Conservation (phyloP, 2,113 vertebrate genomes). For the Rhinolophus sinicus region DNA sequence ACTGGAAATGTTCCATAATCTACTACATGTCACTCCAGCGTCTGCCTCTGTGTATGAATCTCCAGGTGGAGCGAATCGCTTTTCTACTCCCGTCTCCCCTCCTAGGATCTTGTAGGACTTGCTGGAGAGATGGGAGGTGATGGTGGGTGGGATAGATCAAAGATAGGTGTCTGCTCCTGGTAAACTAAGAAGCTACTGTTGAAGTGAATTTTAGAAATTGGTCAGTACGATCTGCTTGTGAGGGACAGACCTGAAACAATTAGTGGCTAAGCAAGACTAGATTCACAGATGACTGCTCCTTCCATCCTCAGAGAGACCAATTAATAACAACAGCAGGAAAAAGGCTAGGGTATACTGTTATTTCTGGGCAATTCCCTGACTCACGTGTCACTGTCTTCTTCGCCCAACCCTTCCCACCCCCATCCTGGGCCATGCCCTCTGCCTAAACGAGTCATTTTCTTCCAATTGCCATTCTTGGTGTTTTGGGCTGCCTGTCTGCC, state of each 20-base stretch:
- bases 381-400: not conserved
- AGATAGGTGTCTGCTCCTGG: not conserved
- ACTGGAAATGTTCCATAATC: not conserved
- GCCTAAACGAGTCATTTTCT: not conserved
- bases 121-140: not conserved
- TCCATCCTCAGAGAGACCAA: not conserved
- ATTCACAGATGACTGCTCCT: not conserved
- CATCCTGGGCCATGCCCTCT: not conserved
- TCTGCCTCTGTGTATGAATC: not conserved
- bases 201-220: conserved; percentile 6
- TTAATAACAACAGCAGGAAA: not conserved
- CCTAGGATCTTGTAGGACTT: not conserved
- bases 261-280: not conserved
- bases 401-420: not conserved
- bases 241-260: not conserved
- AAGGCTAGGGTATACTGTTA: not conserved
- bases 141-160: not conserved
- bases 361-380: not conserved
- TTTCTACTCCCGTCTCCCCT: not conserved
- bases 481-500: not conserved
- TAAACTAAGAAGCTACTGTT: not conserved
- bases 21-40: not conserved
- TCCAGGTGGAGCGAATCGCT: not conserved
- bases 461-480: not conserved
- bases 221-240: not conserved